These are phyloP conservation scores for Galagoides demidoff DNA, from an alignment of 2,797 vertebrate species.

Conservation along the genomic window DNA sequence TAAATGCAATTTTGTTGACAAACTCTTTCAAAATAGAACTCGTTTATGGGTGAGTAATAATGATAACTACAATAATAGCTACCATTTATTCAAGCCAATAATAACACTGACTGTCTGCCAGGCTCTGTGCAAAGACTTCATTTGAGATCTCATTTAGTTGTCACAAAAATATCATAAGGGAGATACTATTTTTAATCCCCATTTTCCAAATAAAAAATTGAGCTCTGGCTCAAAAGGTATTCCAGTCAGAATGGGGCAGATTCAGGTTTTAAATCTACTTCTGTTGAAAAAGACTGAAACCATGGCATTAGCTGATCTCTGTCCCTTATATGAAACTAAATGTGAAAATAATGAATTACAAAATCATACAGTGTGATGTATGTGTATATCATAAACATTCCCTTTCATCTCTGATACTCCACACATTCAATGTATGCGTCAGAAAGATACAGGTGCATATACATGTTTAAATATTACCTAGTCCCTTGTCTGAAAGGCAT, in stretches of 20 bases:
- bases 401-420: not conserved
- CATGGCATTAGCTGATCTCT: not conserved
- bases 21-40: slow-evolving; percentile 48
- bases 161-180: not conserved
- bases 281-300: not conserved
- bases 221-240: not conserved
- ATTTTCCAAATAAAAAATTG: not conserved
- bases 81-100: not conserved
- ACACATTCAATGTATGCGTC: not conserved
- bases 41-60: not conserved
- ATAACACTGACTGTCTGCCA: not conserved
- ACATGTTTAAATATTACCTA: slow-evolving; percentile 60
- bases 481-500: slow-evolving; percentile 51
- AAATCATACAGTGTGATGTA: not conserved
- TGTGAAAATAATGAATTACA: not conserved
- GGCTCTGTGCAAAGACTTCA: not conserved
- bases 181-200: not conserved
- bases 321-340: not conserved
- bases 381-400: too few relatives aligned
- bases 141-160: not conserved
- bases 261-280: not conserved
- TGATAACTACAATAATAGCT: not conserved
- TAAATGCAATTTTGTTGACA: not conserved
- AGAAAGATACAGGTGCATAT: not conserved
- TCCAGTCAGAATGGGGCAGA: not conserved